Conservation (phyloP, 2,113 vertebrate genomes). For the Rhagologus leucostigma region DNA sequence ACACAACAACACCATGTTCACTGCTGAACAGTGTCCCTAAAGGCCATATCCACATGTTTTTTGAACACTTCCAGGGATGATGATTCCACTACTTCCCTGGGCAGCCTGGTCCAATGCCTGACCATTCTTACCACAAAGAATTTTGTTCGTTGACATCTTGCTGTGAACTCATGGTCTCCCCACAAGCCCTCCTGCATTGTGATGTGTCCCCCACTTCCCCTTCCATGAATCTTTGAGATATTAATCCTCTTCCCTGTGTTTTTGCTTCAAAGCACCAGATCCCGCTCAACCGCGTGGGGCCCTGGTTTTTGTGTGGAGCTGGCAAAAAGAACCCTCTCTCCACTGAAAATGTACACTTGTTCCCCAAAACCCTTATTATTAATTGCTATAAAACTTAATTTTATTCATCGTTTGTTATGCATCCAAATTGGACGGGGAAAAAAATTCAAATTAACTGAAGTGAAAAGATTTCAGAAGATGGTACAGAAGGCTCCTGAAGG, state of each 20-base stretch:
- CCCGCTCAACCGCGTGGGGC: rapidly evolving
- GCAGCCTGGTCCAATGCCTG: not conserved
- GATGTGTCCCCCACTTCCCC: not conserved
- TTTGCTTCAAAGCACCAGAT: not conserved
- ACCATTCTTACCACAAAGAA: not conserved
- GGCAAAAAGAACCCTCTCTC: not conserved
- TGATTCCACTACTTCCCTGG: not conserved
- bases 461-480: conserved; percentile 25
- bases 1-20: not conserved
- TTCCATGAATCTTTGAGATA: not conserved
- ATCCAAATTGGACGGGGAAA: conserved; percentile 22
- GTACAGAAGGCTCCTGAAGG: conserved; percentile 56
- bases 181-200: not conserved
- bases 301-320: not conserved
- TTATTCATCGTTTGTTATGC: conserved; percentile 46
- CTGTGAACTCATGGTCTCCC: not conserved
- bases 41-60: not conserved
- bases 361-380: conserved; percentile 13
- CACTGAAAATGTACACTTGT: not conserved
- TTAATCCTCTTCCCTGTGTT: not conserved
- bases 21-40: no score
- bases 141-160: not conserved
- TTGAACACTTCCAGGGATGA: not conserved
- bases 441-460: conserved; percentile 23
- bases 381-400: conserved; percentile 33